These are phyloP conservation scores for Bugula neritina DNA, from an alignment of 2,888 invertebrate species.

Conservation along the genomic window DNA sequence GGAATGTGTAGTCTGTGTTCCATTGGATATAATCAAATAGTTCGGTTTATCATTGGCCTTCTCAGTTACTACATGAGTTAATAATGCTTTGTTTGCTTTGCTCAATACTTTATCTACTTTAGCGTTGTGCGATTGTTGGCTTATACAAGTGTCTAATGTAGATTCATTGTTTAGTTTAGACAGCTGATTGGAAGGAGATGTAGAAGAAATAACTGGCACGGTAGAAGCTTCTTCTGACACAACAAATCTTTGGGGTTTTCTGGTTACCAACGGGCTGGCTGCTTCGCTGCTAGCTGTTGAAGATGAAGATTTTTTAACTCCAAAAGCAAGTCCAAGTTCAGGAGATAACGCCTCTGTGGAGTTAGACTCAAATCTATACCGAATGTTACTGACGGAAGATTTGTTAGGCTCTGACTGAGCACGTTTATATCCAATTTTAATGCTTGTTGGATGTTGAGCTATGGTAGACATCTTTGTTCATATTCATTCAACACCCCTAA, in stretches of 20 bases:
- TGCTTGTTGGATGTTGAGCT: neutral
- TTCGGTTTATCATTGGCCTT: conserved; percentile 3
- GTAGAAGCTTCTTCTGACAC: no score
- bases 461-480: conserved; percentile 1
- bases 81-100: neutral
- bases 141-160: no score
- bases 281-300: neutral
- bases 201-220: no score
- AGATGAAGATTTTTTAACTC: conserved; percentile 8
- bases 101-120: neutral
- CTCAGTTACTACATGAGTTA: neutral
- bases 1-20: neutral
- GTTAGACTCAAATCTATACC: conserved; percentile 14
- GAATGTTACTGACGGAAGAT: neutral
- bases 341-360: neutral
- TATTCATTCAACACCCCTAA: no score
- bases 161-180: no score
- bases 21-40: neutral
- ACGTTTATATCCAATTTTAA: neutral
- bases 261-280: neutral
- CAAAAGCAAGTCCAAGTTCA: conserved; percentile 16
- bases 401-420: conserved; percentile 9
- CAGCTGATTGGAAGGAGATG: no score
- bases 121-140: no score
- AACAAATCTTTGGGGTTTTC: neutral